phyloP scores from a whole-genome alignment of 92 coral and sea anemone genomes.

The Actinernus sp. region DNA sequence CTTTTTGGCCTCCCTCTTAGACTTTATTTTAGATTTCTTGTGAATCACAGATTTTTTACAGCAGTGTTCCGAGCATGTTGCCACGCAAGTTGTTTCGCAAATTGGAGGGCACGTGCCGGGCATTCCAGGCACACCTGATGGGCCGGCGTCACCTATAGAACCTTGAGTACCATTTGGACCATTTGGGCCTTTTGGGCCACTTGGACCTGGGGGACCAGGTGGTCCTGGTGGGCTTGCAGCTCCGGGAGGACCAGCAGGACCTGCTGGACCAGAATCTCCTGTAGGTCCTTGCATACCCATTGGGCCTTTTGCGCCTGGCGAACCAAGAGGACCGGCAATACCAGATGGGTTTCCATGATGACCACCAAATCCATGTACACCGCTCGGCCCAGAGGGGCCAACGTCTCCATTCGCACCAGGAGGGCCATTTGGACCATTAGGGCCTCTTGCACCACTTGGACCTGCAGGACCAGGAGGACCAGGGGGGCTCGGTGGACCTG shows the following conservation, averaged over 20 bases:
- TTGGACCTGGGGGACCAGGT: slow-evolving; percentile 81
- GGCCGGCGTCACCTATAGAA: slow-evolving; percentile 30
- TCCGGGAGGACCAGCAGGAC: slow-evolving; percentile 90
- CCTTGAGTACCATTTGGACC: slow-evolving; percentile 73
- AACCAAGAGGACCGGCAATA: slow-evolving; percentile 60
- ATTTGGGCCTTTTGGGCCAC: slow-evolving; percentile 47
- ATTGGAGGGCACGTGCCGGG: slow-evolving; percentile 51
- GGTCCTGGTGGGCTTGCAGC: slow-evolving; percentile 89
- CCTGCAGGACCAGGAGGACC: slow-evolving; percentile 87
- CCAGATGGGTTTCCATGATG: slow-evolving; percentile 39
- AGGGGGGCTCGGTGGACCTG: slow-evolving; percentile 66
- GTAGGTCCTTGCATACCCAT: slow-evolving; percentile 36
- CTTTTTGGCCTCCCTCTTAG: slow-evolving; percentile 30
- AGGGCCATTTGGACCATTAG: slow-evolving; percentile 6
- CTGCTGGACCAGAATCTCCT: slow-evolving; percentile 74
- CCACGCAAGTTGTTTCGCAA: slow-evolving; percentile 49
- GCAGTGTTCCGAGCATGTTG: slow-evolving; percentile 44
- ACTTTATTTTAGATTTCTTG: slow-evolving; percentile 36
- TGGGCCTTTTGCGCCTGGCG: slow-evolving; percentile 57
- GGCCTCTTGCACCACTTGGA: slow-evolving; percentile 27
- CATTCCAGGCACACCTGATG: slow-evolving; percentile 46
- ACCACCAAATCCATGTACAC: background rate
- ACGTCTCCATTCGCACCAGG: slow-evolving; percentile 13
- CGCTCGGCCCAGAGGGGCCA: slow-evolving; percentile 5
- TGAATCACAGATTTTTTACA: slow-evolving; percentile 55